A percentile compares a stretch with the other conserved stretches of the same genome.
Conservation (phyloP, 1,140 invertebrate genomes). For the Orchestia grillus region DNA sequence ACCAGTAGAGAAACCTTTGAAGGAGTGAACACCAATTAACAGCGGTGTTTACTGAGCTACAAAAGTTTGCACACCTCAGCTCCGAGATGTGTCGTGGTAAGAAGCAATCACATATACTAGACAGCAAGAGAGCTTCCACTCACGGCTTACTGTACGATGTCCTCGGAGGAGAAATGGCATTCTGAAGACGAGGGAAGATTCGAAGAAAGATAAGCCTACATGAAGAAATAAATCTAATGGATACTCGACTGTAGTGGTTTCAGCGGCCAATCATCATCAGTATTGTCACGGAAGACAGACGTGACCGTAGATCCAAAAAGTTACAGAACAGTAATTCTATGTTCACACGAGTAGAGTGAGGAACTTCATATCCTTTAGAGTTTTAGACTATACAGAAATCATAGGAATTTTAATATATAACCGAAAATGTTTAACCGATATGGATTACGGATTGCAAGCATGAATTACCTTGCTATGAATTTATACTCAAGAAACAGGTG, state of each 20-base stretch:
- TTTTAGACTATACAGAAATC: neutral
- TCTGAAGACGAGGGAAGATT: neutral
- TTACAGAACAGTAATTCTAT: neutral
- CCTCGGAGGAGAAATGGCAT: neutral
- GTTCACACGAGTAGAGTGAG: neutral
- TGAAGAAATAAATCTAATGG: neutral
- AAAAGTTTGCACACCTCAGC: neutral
- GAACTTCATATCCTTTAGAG: neutral
- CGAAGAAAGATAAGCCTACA: neutral
- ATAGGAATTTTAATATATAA: neutral
- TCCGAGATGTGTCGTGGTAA: neutral
- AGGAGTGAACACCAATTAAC: neutral
- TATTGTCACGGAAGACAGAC: neutral
- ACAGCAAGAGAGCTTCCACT: neutral
- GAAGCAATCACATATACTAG: neutral
- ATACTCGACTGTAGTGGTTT: neutral
- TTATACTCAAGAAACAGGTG: neutral
- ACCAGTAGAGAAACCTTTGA: neutral
- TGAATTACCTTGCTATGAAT: no score
- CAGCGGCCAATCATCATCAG: neutral
- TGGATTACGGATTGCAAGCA: no score
- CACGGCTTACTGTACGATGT: neutral
- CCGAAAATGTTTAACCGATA: no score
- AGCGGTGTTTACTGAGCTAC: neutral
- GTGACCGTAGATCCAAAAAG: neutral